A percentile compares a stretch with the other conserved stretches of the same genome.
These are phyloP conservation scores for Catharus minimus DNA, from an alignment of 2,113 vertebrate species.

Conservation along the genomic window DNA sequence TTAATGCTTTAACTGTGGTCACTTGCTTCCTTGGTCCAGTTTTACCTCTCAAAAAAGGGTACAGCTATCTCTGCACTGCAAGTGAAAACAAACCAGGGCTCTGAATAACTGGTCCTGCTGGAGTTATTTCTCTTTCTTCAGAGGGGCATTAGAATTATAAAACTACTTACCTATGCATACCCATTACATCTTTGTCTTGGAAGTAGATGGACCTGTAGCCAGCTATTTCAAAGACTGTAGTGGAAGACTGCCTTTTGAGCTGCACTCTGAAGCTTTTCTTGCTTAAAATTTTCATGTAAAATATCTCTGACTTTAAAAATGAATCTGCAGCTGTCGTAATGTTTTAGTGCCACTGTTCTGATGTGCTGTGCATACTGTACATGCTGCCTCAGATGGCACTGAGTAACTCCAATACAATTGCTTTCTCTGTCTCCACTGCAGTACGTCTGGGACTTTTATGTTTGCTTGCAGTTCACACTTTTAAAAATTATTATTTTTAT, in stretches of 20 bases:
- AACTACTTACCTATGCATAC: accelerated
- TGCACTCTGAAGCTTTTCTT: background rate
- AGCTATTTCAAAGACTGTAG: background rate
- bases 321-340: background rate
- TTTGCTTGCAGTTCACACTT: background rate
- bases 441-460: background rate
- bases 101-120: background rate
- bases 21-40: background rate
- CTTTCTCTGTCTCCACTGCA: background rate
- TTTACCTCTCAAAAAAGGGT: background rate
- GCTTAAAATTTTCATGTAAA: background rate
- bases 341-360: background rate
- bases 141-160: background rate
- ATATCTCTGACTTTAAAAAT: background rate
- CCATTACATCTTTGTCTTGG: background rate
- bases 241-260: background rate
- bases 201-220: background rate
- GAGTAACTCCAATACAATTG: background rate
- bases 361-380: background rate
- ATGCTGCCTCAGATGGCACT: background rate
- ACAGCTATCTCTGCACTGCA: background rate
- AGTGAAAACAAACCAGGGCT: background rate
- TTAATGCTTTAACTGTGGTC: background rate
- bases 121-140: background rate
- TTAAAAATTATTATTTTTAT: background rate